Evolutionary conservation across 1,140 invertebrate species (phyloP), one percentile per base, ranked within the genome.

Genomic region (Rhynchophorus ferrugineus): DNA sequence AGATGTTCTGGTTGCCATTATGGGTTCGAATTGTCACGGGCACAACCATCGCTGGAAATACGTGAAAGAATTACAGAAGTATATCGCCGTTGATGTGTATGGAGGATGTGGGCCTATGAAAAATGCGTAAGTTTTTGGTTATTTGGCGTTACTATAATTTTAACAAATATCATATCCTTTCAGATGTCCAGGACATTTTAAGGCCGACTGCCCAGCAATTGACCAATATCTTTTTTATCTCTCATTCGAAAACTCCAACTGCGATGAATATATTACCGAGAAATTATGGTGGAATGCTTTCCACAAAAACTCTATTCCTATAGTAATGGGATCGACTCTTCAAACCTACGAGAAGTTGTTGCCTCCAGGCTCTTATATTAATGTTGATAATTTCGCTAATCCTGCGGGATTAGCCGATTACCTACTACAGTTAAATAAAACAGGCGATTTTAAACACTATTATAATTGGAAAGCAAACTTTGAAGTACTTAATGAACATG

Each of bases 161-260:
- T 36, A 51, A 16, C 13, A 37, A 1, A 21, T 18, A 41, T 36
- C 49, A 29, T 46, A 6, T 47, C 39, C 14, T 73, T 76, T 59
- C 64, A 78, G 75, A 37, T 84, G 83, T 61, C 77, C 79, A 0
- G 78, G 79, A 13, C 76, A 82, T 59, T 80, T 82, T 47, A 63
- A 54, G 42, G 57, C 53, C 0, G 78, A 83, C 56, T 87, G 84
- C 55, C 57, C 67, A 1, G 41, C 65, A 9, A 65, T 85, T 6
- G 59, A 73, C 1, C 41, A 70, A 0, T 89, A 87, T 64, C 75
- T 83, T 56, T 89, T 90, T 64, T 89, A 88, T 62, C 65, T 89
- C 20, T 75, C 85, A 0, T 82, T 89, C 50, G 87, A 89, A 69
- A 89, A 89, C 61, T 78, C 80, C 0, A 76, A 54, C 35, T 87